These are phyloP conservation scores for Oedothorax gibbosus DNA, from an alignment of 1,140 invertebrate genomes.

Conservation along the genomic window DNA sequence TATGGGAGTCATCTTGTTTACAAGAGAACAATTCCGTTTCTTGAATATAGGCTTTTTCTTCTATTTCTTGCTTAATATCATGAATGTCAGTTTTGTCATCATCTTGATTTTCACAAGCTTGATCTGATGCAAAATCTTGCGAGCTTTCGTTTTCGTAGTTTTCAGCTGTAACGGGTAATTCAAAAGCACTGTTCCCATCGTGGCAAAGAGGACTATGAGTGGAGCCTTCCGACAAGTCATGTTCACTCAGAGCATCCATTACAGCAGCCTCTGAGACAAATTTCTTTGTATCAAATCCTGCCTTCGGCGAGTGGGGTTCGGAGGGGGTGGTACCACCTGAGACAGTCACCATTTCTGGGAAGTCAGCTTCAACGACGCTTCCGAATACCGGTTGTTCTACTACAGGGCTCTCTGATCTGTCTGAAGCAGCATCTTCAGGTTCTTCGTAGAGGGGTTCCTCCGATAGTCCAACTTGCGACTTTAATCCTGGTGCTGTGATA, in stretches of 20 bases:
- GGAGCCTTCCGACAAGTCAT: constrained; percentile 50
- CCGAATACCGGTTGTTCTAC: constrained; percentile 61
- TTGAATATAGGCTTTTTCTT: too few relatives aligned
- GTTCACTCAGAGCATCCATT: constrained; percentile 56
- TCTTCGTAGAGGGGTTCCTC: constrained; percentile 60
- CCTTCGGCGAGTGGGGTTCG: constrained; percentile 60
- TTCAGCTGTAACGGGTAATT: constrained; percentile 33
- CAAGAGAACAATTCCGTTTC: too few relatives aligned
- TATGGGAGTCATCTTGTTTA: too few relatives aligned
- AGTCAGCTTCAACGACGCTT: constrained; percentile 49
- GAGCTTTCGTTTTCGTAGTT: background rate
- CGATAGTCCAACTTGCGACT: background rate
- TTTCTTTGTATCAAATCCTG: constrained; percentile 47
- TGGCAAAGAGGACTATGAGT: constrained; percentile 42
- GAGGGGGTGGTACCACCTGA: constrained; percentile 62
- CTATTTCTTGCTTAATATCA: too few relatives aligned
- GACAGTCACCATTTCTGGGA: constrained; percentile 59
- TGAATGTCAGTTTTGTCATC: too few relatives aligned
- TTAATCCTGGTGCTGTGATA: constrained; percentile 25
- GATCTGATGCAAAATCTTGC: background rate
- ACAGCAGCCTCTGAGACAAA: constrained; percentile 6
- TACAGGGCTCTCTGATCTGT: constrained; percentile 48
- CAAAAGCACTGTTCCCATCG: constrained; percentile 24
- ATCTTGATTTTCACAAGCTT: background rate
- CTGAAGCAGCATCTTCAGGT: constrained; percentile 49